Evolutionary conservation across 2,888 invertebrate species (phyloP).

Genomic region (Eudasyphora cyanicolor): DNA sequence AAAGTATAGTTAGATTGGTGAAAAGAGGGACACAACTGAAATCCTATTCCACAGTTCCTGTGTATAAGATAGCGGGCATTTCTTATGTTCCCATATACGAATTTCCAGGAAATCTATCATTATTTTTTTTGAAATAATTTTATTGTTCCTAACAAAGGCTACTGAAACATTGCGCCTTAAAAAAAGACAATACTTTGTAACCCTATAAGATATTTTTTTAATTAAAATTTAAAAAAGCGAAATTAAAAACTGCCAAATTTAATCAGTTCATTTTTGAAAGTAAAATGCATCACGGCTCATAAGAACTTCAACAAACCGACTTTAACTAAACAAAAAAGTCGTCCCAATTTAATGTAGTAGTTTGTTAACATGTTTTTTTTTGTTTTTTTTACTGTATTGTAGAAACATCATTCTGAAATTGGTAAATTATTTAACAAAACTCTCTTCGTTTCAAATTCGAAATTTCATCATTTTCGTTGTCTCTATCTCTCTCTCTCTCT

Average conservation of each 20-base stretch:
- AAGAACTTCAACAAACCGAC: constrained; percentile 41
- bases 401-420: constrained; percentile 56
- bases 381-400: constrained; percentile 2
- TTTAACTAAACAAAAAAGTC: constrained; percentile 25
- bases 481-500: not conserved
- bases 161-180: no score
- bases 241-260: constrained; percentile 19
- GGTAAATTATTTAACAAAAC: constrained; percentile 60
- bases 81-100: no score
- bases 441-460: not conserved
- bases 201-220: no score
- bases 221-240: not conserved
- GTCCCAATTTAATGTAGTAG: constrained; percentile 55
- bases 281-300: constrained; percentile 60
- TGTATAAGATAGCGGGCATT: no score
- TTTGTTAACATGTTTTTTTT: constrained; percentile 32
- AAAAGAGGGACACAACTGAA: no score
- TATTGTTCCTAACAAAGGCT: no score
- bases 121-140: no score
- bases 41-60: no score
- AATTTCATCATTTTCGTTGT: no score
- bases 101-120: no score
- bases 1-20: no score
- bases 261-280: constrained; percentile 57
- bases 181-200: no score